A percentile compares a stretch with the other conserved stretches of the same genome.
Conservation (phyloP, 2,888 invertebrate genomes). For the Ennomos quercinarius region DNA sequence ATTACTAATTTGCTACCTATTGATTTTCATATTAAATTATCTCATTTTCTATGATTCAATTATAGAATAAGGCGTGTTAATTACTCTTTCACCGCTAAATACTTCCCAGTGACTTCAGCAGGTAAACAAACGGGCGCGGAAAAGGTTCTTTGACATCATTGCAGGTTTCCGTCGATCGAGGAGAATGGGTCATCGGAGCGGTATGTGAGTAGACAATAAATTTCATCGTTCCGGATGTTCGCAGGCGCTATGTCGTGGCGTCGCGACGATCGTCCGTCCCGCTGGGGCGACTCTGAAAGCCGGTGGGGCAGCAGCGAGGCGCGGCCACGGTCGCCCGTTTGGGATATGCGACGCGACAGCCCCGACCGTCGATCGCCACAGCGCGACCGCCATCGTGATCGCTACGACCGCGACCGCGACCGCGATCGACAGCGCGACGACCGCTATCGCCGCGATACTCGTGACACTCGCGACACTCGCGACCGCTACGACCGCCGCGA, state of each 20-base stretch:
- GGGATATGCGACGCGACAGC: slow-evolving; percentile 66
- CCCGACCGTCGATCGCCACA: slow-evolving; percentile 56
- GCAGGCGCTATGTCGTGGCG: slow-evolving; percentile 82
- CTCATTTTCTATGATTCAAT: background rate
- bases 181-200: slow-evolving; percentile 43
- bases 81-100: slow-evolving; percentile 13
- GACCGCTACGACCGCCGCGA: slow-evolving; percentile 49
- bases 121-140: slow-evolving; percentile 41
- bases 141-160: slow-evolving; percentile 32
- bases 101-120: slow-evolving; percentile 35
- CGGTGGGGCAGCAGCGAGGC: slow-evolving; percentile 63
- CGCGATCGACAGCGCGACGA: slow-evolving; percentile 44
- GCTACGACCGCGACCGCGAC: slow-evolving; percentile 50
- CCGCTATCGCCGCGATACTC: slow-evolving; percentile 32
- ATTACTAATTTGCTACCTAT: slow-evolving; percentile 10
- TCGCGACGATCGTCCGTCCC: slow-evolving; percentile 67
- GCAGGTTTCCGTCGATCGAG: slow-evolving; percentile 34
- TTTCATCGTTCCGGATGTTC: slow-evolving; percentile 74
- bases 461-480: background rate
- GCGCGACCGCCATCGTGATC: slow-evolving; percentile 34
- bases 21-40: slow-evolving; percentile 9
- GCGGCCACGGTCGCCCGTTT: slow-evolving; percentile 59
- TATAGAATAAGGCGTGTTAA: background rate
- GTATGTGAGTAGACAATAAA: slow-evolving; percentile 59
- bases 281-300: slow-evolving; percentile 30